Percentiles rank a stretch among this genome's conserved stretches.
Conservation (phyloP, 2,113 vertebrate genomes). For the Atlantisia rogersi region DNA sequence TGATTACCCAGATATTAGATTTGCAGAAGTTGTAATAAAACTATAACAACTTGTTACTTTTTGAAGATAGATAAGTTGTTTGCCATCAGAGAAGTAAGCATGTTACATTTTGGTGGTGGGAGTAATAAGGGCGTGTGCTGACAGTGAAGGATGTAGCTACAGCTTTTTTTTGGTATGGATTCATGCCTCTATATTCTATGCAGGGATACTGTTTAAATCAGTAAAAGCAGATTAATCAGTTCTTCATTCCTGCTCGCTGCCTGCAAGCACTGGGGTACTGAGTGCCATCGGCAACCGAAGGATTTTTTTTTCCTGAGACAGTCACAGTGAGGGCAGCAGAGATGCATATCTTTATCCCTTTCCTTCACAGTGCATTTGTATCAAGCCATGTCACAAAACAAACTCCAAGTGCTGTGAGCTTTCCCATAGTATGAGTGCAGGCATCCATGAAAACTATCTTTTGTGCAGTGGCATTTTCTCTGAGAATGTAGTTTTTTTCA, state of each 20-base stretch:
- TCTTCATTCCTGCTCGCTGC: neutral
- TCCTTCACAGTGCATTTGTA: conserved; percentile 63
- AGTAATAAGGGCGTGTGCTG: neutral
- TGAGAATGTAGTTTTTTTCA: conserved; percentile 61
- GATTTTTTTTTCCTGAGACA: conserved; percentile 2
- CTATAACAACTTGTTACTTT: neutral
- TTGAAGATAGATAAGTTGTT: neutral
- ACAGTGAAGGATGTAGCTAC: neutral
- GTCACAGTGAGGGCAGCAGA: conserved; percentile 36
- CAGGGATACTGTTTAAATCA: neutral
- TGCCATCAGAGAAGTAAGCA: neutral
- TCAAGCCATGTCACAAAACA: conserved; percentile 67
- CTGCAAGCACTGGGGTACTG: neutral
- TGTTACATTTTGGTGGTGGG: neutral
- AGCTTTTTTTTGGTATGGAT: neutral
- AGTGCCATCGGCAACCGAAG: neutral
- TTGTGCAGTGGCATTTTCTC: conserved; percentile 61
- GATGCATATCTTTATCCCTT: conserved; percentile 65
- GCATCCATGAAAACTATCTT: conserved; percentile 65
- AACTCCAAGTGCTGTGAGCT: conserved; percentile 53
- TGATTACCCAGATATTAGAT: neutral
- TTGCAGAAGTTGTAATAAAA: neutral
- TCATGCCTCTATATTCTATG: neutral
- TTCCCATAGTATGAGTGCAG: conserved; percentile 66
- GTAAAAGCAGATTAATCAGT: neutral